Conservation (phyloP, 92 coral and sea anemone genomes). For the Siderastrea siderea region DNA sequence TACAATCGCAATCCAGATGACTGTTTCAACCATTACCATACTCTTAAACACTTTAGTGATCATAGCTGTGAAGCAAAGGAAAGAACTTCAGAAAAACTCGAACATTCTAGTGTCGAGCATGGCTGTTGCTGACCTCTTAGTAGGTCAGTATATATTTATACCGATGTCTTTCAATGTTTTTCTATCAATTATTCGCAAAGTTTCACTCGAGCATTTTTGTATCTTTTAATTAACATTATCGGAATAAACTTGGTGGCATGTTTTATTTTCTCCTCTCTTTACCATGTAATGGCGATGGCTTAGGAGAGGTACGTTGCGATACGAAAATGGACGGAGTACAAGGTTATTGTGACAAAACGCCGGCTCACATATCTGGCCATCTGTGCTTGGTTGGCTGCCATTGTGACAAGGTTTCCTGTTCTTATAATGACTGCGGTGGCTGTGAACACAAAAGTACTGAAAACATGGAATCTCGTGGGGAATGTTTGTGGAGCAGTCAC, state of each 20-base stretch:
- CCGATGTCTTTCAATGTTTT: neutral
- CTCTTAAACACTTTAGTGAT: neutral
- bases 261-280: too few relatives aligned
- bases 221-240: too few relatives aligned
- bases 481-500: neutral
- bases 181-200: neutral
- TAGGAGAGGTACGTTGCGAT: too few relatives aligned
- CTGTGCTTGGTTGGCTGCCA: neutral
- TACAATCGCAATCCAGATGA: neutral
- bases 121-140: conserved; percentile 13
- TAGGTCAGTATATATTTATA: neutral
- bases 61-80: neutral
- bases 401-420: neutral
- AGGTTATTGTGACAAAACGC: neutral
- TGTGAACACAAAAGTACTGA: neutral
- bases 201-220: neutral
- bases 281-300: too few relatives aligned
- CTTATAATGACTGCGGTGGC: too few relatives aligned
- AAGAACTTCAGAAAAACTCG: neutral
- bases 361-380: neutral
- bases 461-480: neutral
- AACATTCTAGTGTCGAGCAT: conserved; percentile 9
- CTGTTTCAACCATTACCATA: neutral
- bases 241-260: too few relatives aligned
- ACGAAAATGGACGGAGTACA: neutral